Percentiles rank a stretch among this genome's conserved stretches.
phyloP scores from a whole-genome alignment of 2,113 vertebrate genomes.

The Elanus axillaris region DNA sequence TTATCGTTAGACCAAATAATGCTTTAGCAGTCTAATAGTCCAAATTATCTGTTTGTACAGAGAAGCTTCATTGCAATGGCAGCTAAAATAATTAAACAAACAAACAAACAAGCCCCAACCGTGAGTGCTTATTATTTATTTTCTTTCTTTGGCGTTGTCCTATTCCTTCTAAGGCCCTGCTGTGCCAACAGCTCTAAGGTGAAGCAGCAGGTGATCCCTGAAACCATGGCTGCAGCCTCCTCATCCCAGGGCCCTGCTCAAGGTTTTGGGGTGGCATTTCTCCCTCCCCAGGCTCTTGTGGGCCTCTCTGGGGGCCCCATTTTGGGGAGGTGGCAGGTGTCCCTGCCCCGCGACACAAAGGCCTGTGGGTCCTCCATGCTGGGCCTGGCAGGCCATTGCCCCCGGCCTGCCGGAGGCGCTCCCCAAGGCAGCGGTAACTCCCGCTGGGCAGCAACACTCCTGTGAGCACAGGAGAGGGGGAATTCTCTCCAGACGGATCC shows the following conservation, averaged over 20 bases:
- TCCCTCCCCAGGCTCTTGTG: rapidly evolving
- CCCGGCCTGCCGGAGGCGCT: too few species aligned
- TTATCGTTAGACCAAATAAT: background rate
- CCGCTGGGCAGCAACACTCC: background rate
- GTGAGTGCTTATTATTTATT: background rate
- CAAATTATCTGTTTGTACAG: background rate
- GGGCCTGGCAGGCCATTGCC: background rate
- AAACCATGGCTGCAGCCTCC: rapidly evolving
- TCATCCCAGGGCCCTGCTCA: background rate
- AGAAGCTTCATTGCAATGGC: background rate
- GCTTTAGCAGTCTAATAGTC: background rate
- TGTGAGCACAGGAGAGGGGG: background rate
- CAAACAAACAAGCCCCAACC: background rate
- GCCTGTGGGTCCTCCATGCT: rapidly evolving
- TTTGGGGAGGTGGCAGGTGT: rapidly evolving
- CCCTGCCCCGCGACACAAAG: background rate
- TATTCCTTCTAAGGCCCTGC: rapidly evolving
- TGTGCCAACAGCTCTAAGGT: background rate
- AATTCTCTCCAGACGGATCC: too few species aligned
- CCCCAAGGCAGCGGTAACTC: background rate
- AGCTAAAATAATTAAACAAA: background rate
- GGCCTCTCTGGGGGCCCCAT: rapidly evolving
- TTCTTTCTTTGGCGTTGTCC: background rate
- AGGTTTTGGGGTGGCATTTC: background rate
- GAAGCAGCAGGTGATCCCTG: background rate